phyloP scores from a whole-genome alignment of 2,113 vertebrate species.

The Trichomycterus rosablanca region DNA sequence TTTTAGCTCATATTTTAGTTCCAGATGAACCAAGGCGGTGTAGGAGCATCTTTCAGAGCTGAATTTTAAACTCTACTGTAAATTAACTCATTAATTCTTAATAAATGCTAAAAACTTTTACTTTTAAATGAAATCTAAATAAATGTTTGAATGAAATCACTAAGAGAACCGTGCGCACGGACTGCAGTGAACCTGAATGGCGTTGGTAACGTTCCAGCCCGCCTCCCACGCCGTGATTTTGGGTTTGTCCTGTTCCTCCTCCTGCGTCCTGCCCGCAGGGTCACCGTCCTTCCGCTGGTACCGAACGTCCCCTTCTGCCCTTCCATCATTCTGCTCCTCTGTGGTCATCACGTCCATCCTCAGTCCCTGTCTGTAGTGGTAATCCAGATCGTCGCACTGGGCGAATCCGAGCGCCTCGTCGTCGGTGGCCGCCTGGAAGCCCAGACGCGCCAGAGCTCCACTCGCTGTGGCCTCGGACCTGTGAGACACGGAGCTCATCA shows the following conservation, averaged over 20 bases:
- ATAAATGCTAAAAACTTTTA: no score
- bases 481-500: constrained; percentile 85
- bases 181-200: constrained; percentile 83
- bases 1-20: no score
- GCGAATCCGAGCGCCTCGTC: constrained; percentile 90
- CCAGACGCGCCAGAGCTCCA: constrained; percentile 89
- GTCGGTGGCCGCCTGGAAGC: constrained; percentile 91
- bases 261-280: constrained; percentile 67
- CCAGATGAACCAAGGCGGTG: no score
- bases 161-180: not conserved
- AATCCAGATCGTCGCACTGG: constrained; percentile 89
- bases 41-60: no score
- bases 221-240: constrained; percentile 95
- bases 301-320: constrained; percentile 81
- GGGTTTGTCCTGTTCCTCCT: constrained; percentile 78
- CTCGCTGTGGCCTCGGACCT: constrained; percentile 95
- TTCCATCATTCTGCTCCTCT: constrained; percentile 61
- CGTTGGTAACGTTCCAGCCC: constrained; percentile 97
- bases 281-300: constrained; percentile 86
- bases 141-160: no score
- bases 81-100: no score
- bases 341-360: constrained; percentile 87
- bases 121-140: no score
- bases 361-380: constrained; percentile 88
- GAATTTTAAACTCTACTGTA: no score